Evolutionary conservation across 2,113 vertebrate genomes (phyloP).

Genomic region (Tor tambroides): DNA sequence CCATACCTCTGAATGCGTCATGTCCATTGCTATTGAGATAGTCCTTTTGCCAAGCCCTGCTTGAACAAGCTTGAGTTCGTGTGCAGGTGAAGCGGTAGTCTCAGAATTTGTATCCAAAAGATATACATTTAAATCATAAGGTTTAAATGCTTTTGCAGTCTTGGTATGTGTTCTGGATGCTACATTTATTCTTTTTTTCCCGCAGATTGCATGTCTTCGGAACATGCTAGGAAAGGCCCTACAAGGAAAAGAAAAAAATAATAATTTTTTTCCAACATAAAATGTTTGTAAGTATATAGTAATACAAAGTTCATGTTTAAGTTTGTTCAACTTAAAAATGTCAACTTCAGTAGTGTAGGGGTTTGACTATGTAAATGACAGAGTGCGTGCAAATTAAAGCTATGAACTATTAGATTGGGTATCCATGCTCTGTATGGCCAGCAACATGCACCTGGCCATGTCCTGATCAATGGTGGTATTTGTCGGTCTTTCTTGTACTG

Average conservation of each 20-base stretch:
- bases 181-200: not conserved
- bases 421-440: not conserved
- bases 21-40: too few relatives aligned
- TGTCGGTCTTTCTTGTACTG: not conserved
- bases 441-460: slow-evolving; percentile 27
- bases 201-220: too few relatives aligned
- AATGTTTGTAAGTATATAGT: not conserved
- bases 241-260: too few relatives aligned
- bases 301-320: not conserved
- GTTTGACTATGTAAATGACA: slow-evolving; percentile 5
- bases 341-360: not conserved
- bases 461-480: slow-evolving; percentile 4
- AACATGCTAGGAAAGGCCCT: too few relatives aligned
- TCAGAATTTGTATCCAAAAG: not conserved
- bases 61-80: too few relatives aligned
- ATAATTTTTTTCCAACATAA: not conserved
- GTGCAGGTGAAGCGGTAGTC: not conserved
- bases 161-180: not conserved
- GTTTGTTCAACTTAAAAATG: not conserved
- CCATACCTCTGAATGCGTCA: too few relatives aligned
- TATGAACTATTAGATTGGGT: not conserved
- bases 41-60: too few relatives aligned
- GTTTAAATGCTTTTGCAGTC: not conserved
- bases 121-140: slow-evolving; percentile 13
- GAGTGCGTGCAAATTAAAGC: not conserved